Conservation (phyloP, 1,140 invertebrate genomes). For the Brachionus calyciflorus region DNA sequence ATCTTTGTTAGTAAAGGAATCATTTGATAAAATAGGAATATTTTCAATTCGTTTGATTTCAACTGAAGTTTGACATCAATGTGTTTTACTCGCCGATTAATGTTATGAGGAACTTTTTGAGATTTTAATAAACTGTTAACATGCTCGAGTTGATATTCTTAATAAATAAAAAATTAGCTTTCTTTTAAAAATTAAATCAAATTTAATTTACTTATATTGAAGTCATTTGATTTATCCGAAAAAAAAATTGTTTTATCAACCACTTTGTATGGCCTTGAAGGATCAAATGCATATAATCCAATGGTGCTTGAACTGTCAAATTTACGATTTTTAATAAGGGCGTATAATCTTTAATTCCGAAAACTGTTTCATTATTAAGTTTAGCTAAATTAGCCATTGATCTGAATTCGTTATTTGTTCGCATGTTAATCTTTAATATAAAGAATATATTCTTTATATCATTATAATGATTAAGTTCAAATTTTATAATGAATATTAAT, state of each 20-base stretch:
- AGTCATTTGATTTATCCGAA: neutral
- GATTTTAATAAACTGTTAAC: neutral
- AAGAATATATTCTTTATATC: too few relatives aligned
- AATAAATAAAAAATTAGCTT: neutral
- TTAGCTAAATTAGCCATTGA: neutral
- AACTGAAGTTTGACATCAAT: neutral
- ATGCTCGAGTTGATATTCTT: neutral
- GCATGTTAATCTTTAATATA: neutral
- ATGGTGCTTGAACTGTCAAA: neutral
- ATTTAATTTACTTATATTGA: neutral
- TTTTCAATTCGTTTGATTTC: neutral
- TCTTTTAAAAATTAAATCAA: too few relatives aligned
- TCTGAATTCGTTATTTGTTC: neutral
- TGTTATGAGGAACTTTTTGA: neutral
- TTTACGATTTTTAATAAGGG: neutral
- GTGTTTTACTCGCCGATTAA: neutral
- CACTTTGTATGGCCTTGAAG: neutral
- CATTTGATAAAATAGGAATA: neutral
- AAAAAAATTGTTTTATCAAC: neutral
- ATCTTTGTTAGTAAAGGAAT: neutral
- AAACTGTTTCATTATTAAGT: too few relatives aligned
- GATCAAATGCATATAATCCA: neutral
- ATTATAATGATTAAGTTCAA: too few relatives aligned
- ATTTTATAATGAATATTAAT: too few relatives aligned
- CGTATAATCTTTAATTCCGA: neutral